These are phyloP conservation scores for Microctenopoma lineatum DNA, from an alignment of 2,797 vertebrate species.

Conservation along the genomic window DNA sequence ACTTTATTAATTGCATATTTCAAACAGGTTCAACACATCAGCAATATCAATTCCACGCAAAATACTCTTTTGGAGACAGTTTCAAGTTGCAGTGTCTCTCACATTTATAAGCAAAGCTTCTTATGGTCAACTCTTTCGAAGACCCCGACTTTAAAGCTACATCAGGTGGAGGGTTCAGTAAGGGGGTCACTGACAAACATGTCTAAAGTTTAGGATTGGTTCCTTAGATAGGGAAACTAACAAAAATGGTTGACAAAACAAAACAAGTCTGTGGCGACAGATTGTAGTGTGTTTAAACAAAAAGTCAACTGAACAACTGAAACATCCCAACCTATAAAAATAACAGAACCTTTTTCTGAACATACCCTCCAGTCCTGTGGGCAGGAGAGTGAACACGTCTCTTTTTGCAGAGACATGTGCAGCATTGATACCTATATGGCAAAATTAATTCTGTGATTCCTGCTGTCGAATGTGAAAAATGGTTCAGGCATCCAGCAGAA, in stretches of 20 bases:
- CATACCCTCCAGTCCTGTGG: background rate
- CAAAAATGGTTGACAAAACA: constrained; percentile 5
- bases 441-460: background rate
- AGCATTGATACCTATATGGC: background rate
- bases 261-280: constrained; percentile 31
- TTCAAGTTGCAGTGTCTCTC: constrained; percentile 29
- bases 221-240: constrained; percentile 63
- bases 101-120: constrained; percentile 39
- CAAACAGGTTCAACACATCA: constrained; percentile 66
- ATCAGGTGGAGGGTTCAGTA: constrained; percentile 42
- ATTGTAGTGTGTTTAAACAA: constrained; percentile 1
- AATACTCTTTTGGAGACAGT: constrained; percentile 47
- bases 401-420: background rate
- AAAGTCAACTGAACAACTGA: constrained; percentile 1
- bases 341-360: constrained; percentile 7
- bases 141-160: constrained; percentile 73
- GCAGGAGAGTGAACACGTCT: background rate
- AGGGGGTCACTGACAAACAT: constrained; percentile 48
- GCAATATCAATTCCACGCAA: constrained; percentile 58
- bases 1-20: constrained; percentile 86
- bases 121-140: constrained; percentile 49
- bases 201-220: constrained; percentile 73
- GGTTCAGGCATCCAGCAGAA: constrained; percentile 19
- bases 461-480: constrained; percentile 18
- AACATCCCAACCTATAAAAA: constrained; percentile 1